phyloP scores from a whole-genome alignment of 2,797 vertebrate species.

The Thalassophryne amazonica region DNA sequence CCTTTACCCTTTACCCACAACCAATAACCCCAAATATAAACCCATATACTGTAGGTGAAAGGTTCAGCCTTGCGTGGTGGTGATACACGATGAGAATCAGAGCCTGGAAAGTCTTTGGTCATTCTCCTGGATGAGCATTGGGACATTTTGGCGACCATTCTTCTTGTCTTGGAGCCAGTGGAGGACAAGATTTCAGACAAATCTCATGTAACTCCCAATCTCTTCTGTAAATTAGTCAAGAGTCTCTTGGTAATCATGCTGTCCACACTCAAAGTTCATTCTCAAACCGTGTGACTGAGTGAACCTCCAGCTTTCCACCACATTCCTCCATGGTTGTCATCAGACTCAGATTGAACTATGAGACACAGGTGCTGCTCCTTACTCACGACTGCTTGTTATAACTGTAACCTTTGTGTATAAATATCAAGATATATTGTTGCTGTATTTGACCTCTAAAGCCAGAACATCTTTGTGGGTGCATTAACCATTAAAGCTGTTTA shows the following conservation, averaged over 20 bases:
- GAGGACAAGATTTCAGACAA: constrained; percentile 9
- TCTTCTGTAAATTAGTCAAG: not conserved
- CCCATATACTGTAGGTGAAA: no score
- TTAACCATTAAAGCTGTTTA: constrained; percentile 7
- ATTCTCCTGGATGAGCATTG: no score
- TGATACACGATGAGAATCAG: not conserved
- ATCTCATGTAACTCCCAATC: constrained; percentile 35
- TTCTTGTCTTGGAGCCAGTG: not conserved
- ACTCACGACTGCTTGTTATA: constrained; percentile 6
- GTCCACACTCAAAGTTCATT: not conserved
- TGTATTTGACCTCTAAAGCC: constrained; percentile 6
- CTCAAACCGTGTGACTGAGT: constrained; percentile 23
- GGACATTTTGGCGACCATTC: not conserved
- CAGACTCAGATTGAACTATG: not conserved
- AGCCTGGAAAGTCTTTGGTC: no score
- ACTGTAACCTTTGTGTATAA: constrained; percentile 40
- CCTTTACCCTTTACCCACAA: no score
- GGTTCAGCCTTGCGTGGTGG: no score
- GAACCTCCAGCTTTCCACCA: not conserved
- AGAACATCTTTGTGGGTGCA: not conserved
- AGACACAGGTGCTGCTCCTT: constrained; percentile 17
- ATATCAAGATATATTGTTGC: constrained; percentile 15
- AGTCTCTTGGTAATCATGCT: constrained; percentile 8
- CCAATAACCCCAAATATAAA: no score
- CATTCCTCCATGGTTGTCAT: not conserved